Conservation (phyloP, 2,113 vertebrate genomes). For the Globicephala melas region DNA sequence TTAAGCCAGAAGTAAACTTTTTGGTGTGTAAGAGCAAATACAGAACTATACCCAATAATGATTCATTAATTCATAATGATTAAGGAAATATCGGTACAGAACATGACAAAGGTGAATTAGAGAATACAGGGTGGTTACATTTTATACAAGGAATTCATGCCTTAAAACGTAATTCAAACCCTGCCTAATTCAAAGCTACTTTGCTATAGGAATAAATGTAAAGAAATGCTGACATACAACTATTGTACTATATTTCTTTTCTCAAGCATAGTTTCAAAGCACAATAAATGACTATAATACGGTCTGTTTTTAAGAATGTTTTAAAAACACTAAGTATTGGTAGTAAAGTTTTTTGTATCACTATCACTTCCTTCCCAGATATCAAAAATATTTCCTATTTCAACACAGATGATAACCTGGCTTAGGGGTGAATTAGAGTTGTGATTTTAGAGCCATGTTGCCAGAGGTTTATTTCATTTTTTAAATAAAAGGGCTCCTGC, state of each 20-base stretch:
- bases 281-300: background rate
- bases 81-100: conserved; percentile 13
- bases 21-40: background rate
- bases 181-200: background rate
- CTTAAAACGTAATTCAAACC: background rate
- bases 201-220: background rate
- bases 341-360: background rate
- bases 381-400: background rate
- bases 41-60: background rate
- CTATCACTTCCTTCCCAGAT: background rate
- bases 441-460: background rate
- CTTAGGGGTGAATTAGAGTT: background rate
- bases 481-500: background rate
- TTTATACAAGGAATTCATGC: background rate
- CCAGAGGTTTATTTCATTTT: background rate
- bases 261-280: background rate
- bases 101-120: background rate
- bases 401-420: background rate
- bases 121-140: background rate
- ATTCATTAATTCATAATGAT: conserved; percentile 15
- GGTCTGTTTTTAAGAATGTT: background rate
- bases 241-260: background rate
- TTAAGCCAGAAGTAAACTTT: background rate
- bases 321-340: background rate
- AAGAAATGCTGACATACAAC: background rate